Evolutionary conservation across 2,888 invertebrate species (phyloP).

Genomic region (Diarsia dahlii): DNA sequence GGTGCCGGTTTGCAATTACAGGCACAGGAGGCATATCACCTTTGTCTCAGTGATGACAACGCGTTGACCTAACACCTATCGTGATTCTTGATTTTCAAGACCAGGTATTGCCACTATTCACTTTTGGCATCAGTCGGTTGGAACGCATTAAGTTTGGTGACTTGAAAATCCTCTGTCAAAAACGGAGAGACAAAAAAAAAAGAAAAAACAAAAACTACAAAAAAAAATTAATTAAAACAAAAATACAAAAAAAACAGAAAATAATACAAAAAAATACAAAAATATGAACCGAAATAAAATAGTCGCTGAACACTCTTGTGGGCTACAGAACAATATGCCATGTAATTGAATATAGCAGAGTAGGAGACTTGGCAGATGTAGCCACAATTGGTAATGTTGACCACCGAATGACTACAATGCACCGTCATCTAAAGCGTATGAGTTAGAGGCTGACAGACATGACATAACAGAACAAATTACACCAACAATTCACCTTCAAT

Average conservation of each 20-base stretch:
- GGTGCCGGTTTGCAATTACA: background rate
- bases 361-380: slow-evolving; percentile 35
- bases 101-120: background rate
- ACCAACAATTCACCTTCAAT: too few species aligned
- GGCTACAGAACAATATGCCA: slow-evolving; percentile 22
- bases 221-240: background rate
- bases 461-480: too few species aligned
- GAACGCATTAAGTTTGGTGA: slow-evolving; percentile 5
- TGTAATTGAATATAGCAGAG: slow-evolving; percentile 50
- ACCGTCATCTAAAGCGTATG: background rate
- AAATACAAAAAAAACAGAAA: background rate
- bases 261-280: background rate
- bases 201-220: background rate
- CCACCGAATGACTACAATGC: slow-evolving; percentile 11
- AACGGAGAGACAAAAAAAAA: background rate
- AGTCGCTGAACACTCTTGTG: slow-evolving; percentile 14
- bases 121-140: slow-evolving; percentile 8
- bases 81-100: background rate
- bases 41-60: background rate
- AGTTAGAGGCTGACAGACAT: background rate
- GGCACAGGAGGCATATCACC: slow-evolving; percentile 1
- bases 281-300: background rate
- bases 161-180: background rate
- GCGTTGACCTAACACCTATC: background rate
- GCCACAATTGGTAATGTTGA: slow-evolving; percentile 11